phyloP scores from a whole-genome alignment of 2,888 invertebrate genomes.

The Onthophagus sagittarius region DNA sequence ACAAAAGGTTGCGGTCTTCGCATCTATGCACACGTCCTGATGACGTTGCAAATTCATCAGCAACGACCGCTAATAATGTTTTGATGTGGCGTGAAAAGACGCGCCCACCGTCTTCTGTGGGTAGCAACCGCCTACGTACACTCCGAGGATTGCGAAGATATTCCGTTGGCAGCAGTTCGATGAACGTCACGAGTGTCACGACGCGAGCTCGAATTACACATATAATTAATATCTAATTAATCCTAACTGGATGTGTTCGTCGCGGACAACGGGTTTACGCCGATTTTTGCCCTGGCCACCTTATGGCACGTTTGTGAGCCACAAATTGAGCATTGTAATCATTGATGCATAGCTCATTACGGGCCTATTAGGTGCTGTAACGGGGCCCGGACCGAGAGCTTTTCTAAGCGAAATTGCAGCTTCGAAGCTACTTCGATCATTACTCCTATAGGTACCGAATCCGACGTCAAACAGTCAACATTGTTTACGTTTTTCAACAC shows the following conservation, averaged over 20 bases:
- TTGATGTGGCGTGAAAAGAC: conserved; percentile 21
- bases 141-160: not conserved
- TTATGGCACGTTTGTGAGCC: conserved; percentile 18
- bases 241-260: conserved; percentile 24
- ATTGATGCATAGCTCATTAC: conserved; percentile 32
- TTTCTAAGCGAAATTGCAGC: conserved; percentile 30
- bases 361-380: conserved; percentile 30
- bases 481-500: conserved; percentile 1
- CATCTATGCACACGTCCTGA: not conserved
- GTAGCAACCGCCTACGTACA: not conserved
- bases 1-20: not conserved
- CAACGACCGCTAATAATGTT: conserved; percentile 22
- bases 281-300: conserved; percentile 19
- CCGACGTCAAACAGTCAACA: not conserved
- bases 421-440: not conserved
- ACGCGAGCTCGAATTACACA: conserved; percentile 24
- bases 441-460: not conserved
- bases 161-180: not conserved
- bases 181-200: conserved; percentile 18
- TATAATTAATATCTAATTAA: conserved; percentile 31
- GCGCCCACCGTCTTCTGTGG: not conserved
- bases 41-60: not conserved
- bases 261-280: conserved; percentile 21
- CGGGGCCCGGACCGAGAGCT: conserved; percentile 23
- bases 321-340: conserved; percentile 26